Evolutionary conservation across 2,113 vertebrate species (phyloP).

Genomic region (Tetrao urogallus): DNA sequence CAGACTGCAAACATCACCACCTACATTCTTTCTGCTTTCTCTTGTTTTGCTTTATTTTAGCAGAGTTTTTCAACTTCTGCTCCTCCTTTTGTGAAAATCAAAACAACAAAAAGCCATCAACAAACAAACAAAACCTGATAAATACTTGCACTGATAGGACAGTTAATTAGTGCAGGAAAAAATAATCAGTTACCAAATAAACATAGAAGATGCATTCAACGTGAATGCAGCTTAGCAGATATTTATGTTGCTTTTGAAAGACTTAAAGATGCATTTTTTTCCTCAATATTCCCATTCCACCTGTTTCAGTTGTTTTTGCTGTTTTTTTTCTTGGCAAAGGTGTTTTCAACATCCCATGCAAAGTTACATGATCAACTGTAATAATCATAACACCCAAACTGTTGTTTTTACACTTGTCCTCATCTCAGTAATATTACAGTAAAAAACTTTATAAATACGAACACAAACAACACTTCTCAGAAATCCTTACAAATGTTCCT

Average conservation of each 20-base stretch:
- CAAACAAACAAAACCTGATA: neutral
- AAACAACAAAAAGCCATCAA: neutral
- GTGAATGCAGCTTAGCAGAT: neutral
- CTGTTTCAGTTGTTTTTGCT: neutral
- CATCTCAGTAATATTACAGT: neutral
- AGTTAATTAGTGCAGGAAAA: neutral
- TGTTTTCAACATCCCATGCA: neutral
- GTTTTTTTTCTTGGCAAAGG: neutral
- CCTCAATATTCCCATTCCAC: neutral
- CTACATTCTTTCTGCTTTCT: neutral
- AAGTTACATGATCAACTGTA: neutral
- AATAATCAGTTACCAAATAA: neutral
- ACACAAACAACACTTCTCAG: slow-evolving; percentile 12
- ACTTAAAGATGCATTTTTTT: neutral
- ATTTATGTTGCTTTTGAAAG: slow-evolving; percentile 30
- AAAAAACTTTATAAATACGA: neutral
- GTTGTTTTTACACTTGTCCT: neutral
- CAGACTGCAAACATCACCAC: neutral
- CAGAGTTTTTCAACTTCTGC: neutral
- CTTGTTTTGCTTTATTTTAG: neutral
- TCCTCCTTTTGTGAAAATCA: neutral
- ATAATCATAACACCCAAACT: neutral
- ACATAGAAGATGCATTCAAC: neutral
- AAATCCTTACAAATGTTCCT: slow-evolving; percentile 4
- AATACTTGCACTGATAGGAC: neutral